These are phyloP conservation scores for Morpho deidamia DNA, from an alignment of 2,888 invertebrate species.

Conservation along the genomic window DNA sequence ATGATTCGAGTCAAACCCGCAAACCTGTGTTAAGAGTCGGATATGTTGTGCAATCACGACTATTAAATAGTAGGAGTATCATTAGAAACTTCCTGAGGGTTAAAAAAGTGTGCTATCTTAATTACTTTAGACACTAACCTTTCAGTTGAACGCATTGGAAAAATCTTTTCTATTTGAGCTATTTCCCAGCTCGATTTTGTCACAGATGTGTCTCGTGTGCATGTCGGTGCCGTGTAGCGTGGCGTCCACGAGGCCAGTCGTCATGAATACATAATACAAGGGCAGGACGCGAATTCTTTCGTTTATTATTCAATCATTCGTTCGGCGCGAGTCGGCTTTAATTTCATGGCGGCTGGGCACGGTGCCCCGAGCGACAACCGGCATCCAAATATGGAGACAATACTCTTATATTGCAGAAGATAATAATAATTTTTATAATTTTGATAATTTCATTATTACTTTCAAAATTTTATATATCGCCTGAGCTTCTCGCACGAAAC, in stretches of 20 bases:
- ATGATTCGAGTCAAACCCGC: too few relatives aligned
- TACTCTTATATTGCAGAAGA: conserved; percentile 22
- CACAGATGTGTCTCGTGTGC: conserved; percentile 38
- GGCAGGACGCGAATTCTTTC: conserved; percentile 77
- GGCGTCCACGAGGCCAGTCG: conserved; percentile 59
- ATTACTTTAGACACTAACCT: too few relatives aligned
- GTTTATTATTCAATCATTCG: conserved; percentile 79
- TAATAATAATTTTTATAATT: too few relatives aligned
- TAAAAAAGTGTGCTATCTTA: too few relatives aligned
- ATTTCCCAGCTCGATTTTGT: conserved; percentile 18
- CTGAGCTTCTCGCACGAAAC: conserved; percentile 83
- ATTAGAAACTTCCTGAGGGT: too few relatives aligned
- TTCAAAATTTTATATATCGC: too few relatives aligned
- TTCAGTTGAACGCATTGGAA: background rate
- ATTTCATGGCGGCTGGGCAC: conserved; percentile 78
- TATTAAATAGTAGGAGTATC: too few relatives aligned
- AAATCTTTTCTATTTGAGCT: background rate
- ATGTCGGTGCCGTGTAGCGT: conserved; percentile 33
- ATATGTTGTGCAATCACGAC: too few relatives aligned
- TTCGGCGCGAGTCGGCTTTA: conserved; percentile 77
- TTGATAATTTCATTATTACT: too few relatives aligned
- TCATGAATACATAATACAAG: conserved; percentile 78
- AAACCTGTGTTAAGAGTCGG: too few relatives aligned
- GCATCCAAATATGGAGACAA: conserved; percentile 51
- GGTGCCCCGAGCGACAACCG: conserved; percentile 54